Evolutionary conservation across 2,797 vertebrate genomes (phyloP).

Genomic region (Anguilla megastoma): DNA sequence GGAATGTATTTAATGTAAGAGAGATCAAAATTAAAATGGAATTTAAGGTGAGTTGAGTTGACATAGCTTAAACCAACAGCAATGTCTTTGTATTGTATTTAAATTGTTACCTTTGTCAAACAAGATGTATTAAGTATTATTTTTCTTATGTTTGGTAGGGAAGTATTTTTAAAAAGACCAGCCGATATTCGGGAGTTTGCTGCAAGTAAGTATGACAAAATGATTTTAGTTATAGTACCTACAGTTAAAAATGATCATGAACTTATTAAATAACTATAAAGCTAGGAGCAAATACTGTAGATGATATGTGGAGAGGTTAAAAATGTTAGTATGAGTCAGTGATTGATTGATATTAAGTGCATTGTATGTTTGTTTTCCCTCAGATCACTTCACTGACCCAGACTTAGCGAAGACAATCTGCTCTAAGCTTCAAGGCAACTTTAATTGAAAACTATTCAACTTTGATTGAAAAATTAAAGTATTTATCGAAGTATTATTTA

Average conservation of each 20-base stretch:
- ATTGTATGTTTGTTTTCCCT: conserved; percentile 28
- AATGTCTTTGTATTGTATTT: background rate
- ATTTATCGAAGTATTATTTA: conserved; percentile 7
- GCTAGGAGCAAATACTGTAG: background rate
- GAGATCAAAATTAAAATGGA: no score
- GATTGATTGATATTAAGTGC: background rate
- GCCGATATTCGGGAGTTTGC: conserved; percentile 67
- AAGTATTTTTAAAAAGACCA: conserved; percentile 68
- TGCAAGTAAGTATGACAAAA: conserved; percentile 58
- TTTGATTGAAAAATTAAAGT: conserved; percentile 16
- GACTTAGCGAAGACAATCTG: conserved; percentile 50
- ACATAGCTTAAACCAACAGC: background rate
- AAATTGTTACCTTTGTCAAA: background rate
- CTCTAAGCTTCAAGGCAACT: conserved; percentile 49
- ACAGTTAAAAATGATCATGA: background rate
- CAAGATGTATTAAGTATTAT: background rate
- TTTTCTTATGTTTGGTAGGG: conserved; percentile 52
- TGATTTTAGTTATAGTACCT: background rate
- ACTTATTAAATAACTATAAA: background rate
- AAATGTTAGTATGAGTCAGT: background rate
- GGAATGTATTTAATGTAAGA: no score
- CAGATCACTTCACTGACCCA: conserved; percentile 73
- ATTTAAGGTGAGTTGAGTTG: no score
- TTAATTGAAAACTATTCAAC: conserved; percentile 41
- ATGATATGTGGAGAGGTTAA: background rate